Evolutionary conservation across 2,113 vertebrate species (phyloP), one percentile per base, ranked within the genome.

Genomic region (Morone chrysops): DNA sequence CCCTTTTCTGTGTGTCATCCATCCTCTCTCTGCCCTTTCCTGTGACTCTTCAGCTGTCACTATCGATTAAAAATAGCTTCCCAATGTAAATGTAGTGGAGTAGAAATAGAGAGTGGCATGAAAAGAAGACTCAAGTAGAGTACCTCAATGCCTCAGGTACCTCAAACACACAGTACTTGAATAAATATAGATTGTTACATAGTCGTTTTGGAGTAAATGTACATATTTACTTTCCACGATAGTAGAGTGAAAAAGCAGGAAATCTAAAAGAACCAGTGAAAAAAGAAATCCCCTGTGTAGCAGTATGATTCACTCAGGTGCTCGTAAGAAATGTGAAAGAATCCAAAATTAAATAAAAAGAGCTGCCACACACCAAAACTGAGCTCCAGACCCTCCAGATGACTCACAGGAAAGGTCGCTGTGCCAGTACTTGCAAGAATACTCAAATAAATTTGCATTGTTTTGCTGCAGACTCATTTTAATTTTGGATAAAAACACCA

Each of bases 231-330:
- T 60, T 70, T 78, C 11, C 40, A 22, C 78, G 72, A 67, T 38
- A 53, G 11, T n/a, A 60, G 8, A 20, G 25, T 50, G 45, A 62
- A 71, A 43, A 71, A 18, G 43, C 43, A 75, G 60, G 41, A 69
- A 72, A 38, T 59, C 22, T 56, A 72, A 78, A 81, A 60, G n/a
- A 48, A 54, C 17, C 5, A 17, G 31, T 54, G 54, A 67, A 63
- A 75, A 73, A 60, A 25, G 47, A 45, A 78, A 40, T 70, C 70
- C 74, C 40, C 4, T 1, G 40, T 50, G 69, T 22, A 20, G 16
- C 43, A 47, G 51, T n/a, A 50, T 57, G 38, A 77, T 71, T 80
- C 50, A 79, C 38, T 70, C 45, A 79, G 69, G 68, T n/a, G 6
- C 43, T 59, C 14, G 41, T 22, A 31, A 41, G 50, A 69, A 65